Evolutionary conservation across 1,140 invertebrate genomes (phyloP), one percentile per base, ranked within the genome.

Genomic region (Euschistus heros): DNA sequence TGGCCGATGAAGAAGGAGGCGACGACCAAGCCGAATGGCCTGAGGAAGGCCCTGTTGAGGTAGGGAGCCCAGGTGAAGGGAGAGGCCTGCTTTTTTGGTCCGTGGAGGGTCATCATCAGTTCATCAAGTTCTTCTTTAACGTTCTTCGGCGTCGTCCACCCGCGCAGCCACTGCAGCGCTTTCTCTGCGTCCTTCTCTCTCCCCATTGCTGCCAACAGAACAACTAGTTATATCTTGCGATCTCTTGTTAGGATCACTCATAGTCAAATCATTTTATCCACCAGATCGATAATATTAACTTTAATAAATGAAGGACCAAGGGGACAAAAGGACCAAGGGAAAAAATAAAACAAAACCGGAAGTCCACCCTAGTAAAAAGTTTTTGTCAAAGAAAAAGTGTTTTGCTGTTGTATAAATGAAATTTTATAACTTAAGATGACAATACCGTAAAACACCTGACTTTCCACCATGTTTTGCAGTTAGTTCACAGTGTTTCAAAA

Each of bases 1-100:
- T 86, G 80, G 0, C 81, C 78, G 2, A 86, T 76, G 69, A 86
- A 85, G 71, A 88, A 88, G 3, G 76, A 75, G 15, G 80, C 76
- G 0, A 77, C 75, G 0, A 88, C 80, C 2, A 89, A 69, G 0
- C 79, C 68, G 66, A 82, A 87, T 0, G 86, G 86, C n/a, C 76
- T 67, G 14, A 83, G 71, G 70, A 88, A 86, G 27, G 77, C 78
- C 33, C 73, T 74, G 18, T 77, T 20, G 17, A 42, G 20, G 47
- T 66, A 66, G 14, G 61, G 57, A 17, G 27, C 30, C 57, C 59
- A 62, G 18, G 59, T 20, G 42, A 66, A 61, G 13, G 59, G 59
- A 8, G 47, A 24, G 7, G 55, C 46, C 26, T 33, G 30, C 18
- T 63, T 55, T 17, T 33, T 67, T 2, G 55, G 22, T 5, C 24